Evolutionary conservation across 2,888 invertebrate genomes (phyloP).

Genomic region (Trissonchulus latispiculum): DNA sequence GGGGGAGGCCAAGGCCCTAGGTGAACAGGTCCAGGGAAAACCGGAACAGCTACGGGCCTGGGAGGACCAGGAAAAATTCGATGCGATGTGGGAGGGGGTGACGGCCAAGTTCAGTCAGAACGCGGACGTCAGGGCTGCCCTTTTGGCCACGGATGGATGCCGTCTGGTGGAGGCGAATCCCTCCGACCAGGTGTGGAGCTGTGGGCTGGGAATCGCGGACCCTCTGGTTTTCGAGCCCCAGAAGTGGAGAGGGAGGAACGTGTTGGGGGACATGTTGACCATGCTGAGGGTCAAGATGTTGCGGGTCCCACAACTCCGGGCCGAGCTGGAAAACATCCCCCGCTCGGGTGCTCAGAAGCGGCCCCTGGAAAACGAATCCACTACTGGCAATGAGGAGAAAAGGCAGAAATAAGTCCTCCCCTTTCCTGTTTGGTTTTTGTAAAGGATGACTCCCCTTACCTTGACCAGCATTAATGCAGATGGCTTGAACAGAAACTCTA

Average conservation of each 20-base stretch:
- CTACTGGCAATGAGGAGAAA: no score
- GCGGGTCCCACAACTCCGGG: no score
- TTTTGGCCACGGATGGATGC: background rate
- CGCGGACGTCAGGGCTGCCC: background rate
- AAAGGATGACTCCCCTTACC: background rate
- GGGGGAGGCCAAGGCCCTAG: background rate
- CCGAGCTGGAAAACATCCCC: background rate
- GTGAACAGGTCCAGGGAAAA: background rate
- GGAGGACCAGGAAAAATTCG: background rate
- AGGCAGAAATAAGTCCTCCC: no score
- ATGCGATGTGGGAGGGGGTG: background rate
- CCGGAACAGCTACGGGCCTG: background rate
- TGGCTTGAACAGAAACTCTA: background rate
- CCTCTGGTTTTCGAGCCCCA: background rate
- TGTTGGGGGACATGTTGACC: background rate
- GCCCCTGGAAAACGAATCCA: no score
- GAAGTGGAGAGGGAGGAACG: background rate
- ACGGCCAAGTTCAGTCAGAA: background rate
- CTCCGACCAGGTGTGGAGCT: background rate
- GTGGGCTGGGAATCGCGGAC: background rate
- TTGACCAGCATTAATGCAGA: background rate
- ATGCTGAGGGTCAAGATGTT: no score
- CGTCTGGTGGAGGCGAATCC: background rate
- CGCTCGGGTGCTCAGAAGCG: no score
- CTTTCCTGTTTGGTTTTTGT: background rate